Percentiles rank a stretch among this genome's conserved stretches.
These are phyloP conservation scores for Trachelus troglodyta DNA, from an alignment of 2,888 invertebrate genomes.

Conservation along the genomic window DNA sequence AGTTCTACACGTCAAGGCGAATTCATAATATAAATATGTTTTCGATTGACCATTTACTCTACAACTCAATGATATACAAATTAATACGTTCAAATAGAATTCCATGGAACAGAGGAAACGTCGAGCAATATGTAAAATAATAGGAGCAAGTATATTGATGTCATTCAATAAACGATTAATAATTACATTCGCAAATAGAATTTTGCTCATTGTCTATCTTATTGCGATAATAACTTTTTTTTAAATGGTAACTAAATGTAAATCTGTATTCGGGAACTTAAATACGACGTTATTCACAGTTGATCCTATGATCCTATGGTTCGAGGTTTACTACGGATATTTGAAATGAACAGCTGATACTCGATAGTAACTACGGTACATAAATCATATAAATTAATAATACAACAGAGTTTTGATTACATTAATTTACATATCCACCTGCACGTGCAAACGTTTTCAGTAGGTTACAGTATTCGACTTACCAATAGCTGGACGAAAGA, in stretches of 20 bases:
- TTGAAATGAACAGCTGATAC: not conserved
- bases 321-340: not conserved
- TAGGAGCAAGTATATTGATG: not conserved
- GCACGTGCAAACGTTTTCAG: not conserved
- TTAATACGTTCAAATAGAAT: not conserved
- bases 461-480: constrained; percentile 38
- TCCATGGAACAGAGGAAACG: not conserved
- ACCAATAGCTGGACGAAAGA: constrained; percentile 89
- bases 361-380: not conserved
- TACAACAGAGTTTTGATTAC: not conserved
- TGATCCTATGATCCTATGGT: not conserved
- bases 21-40: not conserved
- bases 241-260: not conserved
- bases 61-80: not conserved
- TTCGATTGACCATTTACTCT: not conserved
- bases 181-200: not conserved
- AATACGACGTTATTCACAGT: not conserved
- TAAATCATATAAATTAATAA: not conserved
- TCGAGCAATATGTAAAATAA: not conserved
- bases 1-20: not conserved
- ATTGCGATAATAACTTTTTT: not conserved
- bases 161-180: not conserved
- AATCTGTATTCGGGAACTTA: not conserved
- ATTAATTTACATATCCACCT: not conserved
- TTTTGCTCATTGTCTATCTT: not conserved